A percentile compares a stretch with the other conserved stretches of the same genome.
Evolutionary conservation across 2,888 invertebrate genomes (phyloP).

Genomic region (Athrips mouffetella): DNA sequence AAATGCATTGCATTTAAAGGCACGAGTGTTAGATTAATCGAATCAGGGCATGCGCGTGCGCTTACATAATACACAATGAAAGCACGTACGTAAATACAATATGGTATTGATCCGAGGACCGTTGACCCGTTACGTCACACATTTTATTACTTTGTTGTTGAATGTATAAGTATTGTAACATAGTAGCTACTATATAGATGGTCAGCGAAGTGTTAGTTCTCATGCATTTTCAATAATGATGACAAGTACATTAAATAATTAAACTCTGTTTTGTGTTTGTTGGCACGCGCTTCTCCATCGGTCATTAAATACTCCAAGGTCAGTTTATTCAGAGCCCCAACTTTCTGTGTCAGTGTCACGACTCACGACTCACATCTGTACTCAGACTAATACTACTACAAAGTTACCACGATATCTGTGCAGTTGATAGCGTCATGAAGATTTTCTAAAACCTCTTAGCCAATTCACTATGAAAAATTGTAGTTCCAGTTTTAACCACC

Average conservation of each 20-base stretch:
- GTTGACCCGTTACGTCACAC: slow-evolving; percentile 4
- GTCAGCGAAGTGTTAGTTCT: too few relatives aligned
- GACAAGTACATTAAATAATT: background rate
- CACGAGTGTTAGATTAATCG: background rate
- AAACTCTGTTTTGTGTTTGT: slow-evolving; percentile 25
- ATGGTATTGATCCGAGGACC: slow-evolving; percentile 11
- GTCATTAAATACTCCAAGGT: slow-evolving; percentile 48
- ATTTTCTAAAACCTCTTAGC: too few relatives aligned
- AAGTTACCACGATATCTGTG: too few relatives aligned
- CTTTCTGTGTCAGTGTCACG: slow-evolving; percentile 43
- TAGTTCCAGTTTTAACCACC: too few relatives aligned
- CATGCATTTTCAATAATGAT: background rate
- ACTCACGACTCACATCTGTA: too few relatives aligned
- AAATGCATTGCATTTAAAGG: too few relatives aligned
- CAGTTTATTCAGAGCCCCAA: slow-evolving; percentile 21
- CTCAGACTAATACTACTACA: too few relatives aligned
- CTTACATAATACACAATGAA: background rate
- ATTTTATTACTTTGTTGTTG: too few relatives aligned
- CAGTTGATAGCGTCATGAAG: too few relatives aligned
- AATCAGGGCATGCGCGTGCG: background rate
- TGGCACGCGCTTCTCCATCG: slow-evolving; percentile 41
- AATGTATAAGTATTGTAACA: too few relatives aligned
- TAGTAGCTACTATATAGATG: too few relatives aligned
- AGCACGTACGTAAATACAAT: slow-evolving; percentile 12
- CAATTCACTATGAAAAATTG: too few relatives aligned